These are phyloP conservation scores for Coleophora deauratella DNA, from an alignment of 2,888 invertebrate species.

Conservation along the genomic window DNA sequence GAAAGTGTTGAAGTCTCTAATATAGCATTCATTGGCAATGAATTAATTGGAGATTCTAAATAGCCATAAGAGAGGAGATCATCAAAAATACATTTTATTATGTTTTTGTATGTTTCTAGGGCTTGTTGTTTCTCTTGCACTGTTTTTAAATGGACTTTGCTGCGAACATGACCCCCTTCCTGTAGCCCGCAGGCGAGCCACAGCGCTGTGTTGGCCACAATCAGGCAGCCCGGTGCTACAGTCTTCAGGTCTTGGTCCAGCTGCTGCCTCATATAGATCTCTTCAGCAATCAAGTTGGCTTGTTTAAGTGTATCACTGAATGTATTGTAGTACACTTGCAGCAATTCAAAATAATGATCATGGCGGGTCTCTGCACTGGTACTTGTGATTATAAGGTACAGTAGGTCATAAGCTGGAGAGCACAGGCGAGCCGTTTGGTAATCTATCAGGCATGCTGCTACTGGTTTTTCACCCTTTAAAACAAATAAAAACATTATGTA, in stretches of 20 bases:
- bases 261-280: conserved; percentile 34
- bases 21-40: too few species aligned
- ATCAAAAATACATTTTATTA: conserved; percentile 43
- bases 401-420: conserved; percentile 50
- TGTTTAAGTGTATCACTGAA: conserved; percentile 28
- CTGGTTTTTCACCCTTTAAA: conserved; percentile 39
- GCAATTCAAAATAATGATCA: conserved; percentile 28
- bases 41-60: neutral
- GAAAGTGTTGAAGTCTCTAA: too few species aligned
- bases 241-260: conserved; percentile 43
- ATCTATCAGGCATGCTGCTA: conserved; percentile 53
- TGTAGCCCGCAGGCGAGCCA: conserved; percentile 57
- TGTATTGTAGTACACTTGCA: conserved; percentile 42
- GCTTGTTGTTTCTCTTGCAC: conserved; percentile 36
- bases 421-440: conserved; percentile 50
- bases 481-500: conserved; percentile 7
- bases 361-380: conserved; percentile 34
- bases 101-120: conserved; percentile 32
- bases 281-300: conserved; percentile 23
- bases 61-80: conserved; percentile 43
- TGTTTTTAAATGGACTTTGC: conserved; percentile 36
- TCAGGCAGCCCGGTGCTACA: conserved; percentile 49
- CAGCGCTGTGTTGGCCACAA: conserved; percentile 53
- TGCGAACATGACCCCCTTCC: conserved; percentile 56
- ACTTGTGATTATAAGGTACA: conserved; percentile 52